Evolutionary conservation across 2,888 invertebrate species (phyloP).

Genomic region (Diplolepis rosae): DNA sequence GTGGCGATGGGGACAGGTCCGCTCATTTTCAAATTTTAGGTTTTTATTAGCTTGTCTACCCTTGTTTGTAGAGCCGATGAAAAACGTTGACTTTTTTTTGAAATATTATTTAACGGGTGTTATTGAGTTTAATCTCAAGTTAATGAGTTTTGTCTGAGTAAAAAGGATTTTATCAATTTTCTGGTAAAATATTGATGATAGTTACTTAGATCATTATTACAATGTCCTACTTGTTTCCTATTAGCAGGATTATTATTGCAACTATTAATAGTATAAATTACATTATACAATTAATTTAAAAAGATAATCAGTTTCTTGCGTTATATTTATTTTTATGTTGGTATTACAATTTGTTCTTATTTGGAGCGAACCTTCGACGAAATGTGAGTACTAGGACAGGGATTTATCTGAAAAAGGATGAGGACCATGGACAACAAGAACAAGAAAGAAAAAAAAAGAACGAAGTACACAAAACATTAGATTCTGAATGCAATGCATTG

Average conservation of each 20-base stretch:
- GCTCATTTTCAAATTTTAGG: conserved; percentile 51
- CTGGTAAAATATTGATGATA: background rate
- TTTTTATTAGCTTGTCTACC: conserved; percentile 20
- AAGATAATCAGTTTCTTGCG: background rate
- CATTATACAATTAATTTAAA: background rate
- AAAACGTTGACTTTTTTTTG: background rate
- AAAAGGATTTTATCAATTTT: background rate
- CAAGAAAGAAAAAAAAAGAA: conserved; percentile 57
- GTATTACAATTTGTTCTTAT: conserved; percentile 26
- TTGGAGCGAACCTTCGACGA: conserved; percentile 51
- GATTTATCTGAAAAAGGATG: conserved; percentile 59
- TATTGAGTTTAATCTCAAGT: background rate
- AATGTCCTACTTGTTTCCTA: background rate
- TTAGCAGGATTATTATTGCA: background rate
- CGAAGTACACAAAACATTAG: conserved; percentile 59
- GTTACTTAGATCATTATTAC: background rate
- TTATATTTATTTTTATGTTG: conserved; percentile 6
- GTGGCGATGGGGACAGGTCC: conserved; percentile 90
- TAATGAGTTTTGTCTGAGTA: background rate
- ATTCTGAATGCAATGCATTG: conserved; percentile 52
- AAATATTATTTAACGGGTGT: background rate
- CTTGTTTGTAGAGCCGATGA: background rate
- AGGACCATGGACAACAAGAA: conserved; percentile 46
- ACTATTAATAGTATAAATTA: background rate
- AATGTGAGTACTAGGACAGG: conserved; percentile 59